Evolutionary conservation across 2,888 invertebrate species (phyloP).

Genomic region (Tortrix viridana): DNA sequence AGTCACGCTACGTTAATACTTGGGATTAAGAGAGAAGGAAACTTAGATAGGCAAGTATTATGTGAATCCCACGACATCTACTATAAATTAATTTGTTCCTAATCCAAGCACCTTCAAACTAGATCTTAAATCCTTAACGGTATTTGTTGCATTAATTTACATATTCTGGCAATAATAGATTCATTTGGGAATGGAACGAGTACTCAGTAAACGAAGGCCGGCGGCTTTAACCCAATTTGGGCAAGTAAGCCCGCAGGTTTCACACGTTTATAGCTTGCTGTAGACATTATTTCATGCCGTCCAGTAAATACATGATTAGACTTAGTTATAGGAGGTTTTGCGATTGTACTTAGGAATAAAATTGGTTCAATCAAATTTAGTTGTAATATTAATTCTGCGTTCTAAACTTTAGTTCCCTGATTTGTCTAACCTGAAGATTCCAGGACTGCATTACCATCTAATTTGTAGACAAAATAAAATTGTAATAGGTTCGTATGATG

Average conservation of each 20-base stretch:
- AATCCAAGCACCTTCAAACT: slow-evolving; percentile 36
- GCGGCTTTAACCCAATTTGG: slow-evolving; percentile 52
- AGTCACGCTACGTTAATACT: slow-evolving; percentile 55
- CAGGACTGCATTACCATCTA: too few relatives aligned
- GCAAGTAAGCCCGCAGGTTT: slow-evolving; percentile 44
- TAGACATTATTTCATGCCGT: slow-evolving; percentile 11
- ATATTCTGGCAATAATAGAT: slow-evolving; percentile 66
- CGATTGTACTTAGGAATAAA: not conserved
- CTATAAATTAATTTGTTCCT: slow-evolving; percentile 42
- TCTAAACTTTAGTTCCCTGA: too few relatives aligned
- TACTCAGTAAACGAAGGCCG: slow-evolving; percentile 62
- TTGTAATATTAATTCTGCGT: too few relatives aligned
- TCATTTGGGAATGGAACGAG: slow-evolving; percentile 66
- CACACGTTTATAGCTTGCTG: slow-evolving; percentile 25
- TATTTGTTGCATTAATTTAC: slow-evolving; percentile 68
- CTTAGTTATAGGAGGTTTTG: not conserved
- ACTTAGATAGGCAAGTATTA: slow-evolving; percentile 62
- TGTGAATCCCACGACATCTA: slow-evolving; percentile 48
- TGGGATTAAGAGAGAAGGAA: slow-evolving; percentile 62
- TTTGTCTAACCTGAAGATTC: too few relatives aligned
- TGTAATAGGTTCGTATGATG: too few relatives aligned
- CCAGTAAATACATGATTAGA: not conserved
- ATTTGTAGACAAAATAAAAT: too few relatives aligned
- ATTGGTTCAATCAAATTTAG: not conserved
- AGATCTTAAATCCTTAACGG: slow-evolving; percentile 59